A percentile compares a stretch with the other conserved stretches of the same genome.
Evolutionary conservation across 2,888 invertebrate species (phyloP).

Genomic region (Phymatocera aterrima): DNA sequence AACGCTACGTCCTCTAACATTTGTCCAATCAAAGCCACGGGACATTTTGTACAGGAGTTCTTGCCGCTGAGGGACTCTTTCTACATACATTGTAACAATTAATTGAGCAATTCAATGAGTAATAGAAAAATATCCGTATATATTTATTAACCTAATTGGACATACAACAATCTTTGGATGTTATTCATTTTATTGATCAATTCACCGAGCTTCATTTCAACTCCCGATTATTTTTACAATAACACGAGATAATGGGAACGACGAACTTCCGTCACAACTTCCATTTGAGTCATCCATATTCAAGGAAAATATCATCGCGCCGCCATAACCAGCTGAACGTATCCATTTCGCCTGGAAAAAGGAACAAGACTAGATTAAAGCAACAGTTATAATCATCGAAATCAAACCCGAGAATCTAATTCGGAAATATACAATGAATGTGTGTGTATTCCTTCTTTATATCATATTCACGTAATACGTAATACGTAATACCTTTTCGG

Average conservation of each 20-base stretch:
- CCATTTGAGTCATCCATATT: slow-evolving; percentile 87
- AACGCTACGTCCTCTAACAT: too few species aligned
- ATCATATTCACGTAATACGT: not conserved
- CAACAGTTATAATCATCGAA: slow-evolving; percentile 41
- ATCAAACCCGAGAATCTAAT: not conserved
- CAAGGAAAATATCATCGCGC: slow-evolving; percentile 90
- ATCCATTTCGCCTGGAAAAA: slow-evolving; percentile 79
- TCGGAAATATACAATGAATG: not conserved
- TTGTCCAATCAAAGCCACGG: too few species aligned
- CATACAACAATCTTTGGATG: not conserved
- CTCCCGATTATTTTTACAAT: slow-evolving; percentile 56
- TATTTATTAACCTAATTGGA: not conserved
- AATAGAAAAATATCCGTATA: not conserved
- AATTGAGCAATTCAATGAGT: not conserved
- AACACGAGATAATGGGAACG: slow-evolving; percentile 73
- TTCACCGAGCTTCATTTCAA: not conserved
- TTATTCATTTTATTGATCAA: not conserved
- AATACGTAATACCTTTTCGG: slow-evolving; percentile 78
- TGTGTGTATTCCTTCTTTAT: too few species aligned
- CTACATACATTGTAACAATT: not conserved
- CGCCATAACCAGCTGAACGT: slow-evolving; percentile 81
- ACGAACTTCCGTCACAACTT: slow-evolving; percentile 74
- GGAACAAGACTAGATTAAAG: slow-evolving; percentile 38
- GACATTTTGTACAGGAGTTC: too few species aligned
- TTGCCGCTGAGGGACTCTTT: too few species aligned